Percentiles rank a stretch among this genome's conserved stretches.
Evolutionary conservation across 1,140 invertebrate species (phyloP).

Genomic region (Trissolcus basalis): DNA sequence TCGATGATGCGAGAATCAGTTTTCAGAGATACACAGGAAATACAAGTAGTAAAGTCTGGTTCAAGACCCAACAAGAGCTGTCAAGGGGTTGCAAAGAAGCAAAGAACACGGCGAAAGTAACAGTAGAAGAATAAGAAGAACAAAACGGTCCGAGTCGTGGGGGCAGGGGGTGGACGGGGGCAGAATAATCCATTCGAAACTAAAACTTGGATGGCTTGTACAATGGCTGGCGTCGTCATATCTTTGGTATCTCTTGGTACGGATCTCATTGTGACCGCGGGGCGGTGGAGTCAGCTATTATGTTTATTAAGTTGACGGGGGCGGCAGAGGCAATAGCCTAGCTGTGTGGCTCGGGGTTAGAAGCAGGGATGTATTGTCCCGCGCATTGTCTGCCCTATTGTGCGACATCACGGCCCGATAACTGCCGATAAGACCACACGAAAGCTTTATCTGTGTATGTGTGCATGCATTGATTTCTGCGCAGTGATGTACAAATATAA

Average conservation of each 20-base stretch:
- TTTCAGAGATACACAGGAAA: neutral
- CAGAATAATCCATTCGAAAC: slow-evolving; percentile 67
- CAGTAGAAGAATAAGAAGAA: slow-evolving; percentile 13
- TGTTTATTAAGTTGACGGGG: slow-evolving; percentile 75
- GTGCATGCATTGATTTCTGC: slow-evolving; percentile 59
- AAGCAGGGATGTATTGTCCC: slow-evolving; percentile 74
- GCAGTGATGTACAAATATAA: slow-evolving; percentile 62
- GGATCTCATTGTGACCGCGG: slow-evolving; percentile 72
- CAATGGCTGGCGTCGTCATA: slow-evolving; percentile 64
- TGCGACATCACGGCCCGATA: slow-evolving; percentile 77
- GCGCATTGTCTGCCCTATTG: slow-evolving; percentile 76
- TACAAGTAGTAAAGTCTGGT: neutral
- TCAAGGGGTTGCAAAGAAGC: slow-evolving; percentile 2
- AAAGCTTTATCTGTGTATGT: slow-evolving; percentile 64
- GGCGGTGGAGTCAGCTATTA: slow-evolving; percentile 74
- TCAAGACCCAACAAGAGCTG: neutral
- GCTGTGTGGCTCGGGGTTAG: slow-evolving; percentile 60
- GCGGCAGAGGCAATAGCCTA: slow-evolving; percentile 56
- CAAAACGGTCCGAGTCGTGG: slow-evolving; percentile 2
- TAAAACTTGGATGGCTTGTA: slow-evolving; percentile 66
- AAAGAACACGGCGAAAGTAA: slow-evolving; percentile 15
- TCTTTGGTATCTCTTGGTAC: slow-evolving; percentile 69
- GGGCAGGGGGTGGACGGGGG: slow-evolving; percentile 7
- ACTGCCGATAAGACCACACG: slow-evolving; percentile 75
- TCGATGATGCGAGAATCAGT: no score